Evolutionary conservation across 2,797 vertebrate species (phyloP), one percentile per base, ranked within the genome.

Genomic region (Decapterus maruadsi): DNA sequence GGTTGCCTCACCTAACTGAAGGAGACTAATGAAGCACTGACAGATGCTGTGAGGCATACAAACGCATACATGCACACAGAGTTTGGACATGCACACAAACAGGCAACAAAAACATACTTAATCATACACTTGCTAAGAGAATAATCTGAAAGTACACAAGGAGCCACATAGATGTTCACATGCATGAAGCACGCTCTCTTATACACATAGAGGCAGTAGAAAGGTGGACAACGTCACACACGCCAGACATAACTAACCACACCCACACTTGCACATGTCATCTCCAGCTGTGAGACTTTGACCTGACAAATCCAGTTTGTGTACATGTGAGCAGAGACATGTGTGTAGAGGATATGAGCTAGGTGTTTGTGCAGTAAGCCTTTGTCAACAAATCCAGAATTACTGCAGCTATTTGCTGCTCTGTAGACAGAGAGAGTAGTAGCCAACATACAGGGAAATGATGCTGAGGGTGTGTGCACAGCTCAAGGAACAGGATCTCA

Each of bases 361-460:
- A 17, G 11, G 62, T 88, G 78, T 89, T 91, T 86, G 84, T 56
- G 64, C 79, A 82, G 73, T 43, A 75, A 81, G 78, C 83, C 80
- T 90, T 85, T 91, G 87, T 93, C 80, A 91, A 90, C 82, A 90
- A 61, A 68, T 81, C 63, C 71, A 68, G 84, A 79, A 87, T 88
- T 85, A 77, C 73, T 65, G 72, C 84, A 85, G 85, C 81, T 85
- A 78, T 77, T 81, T 72, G 78, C 75, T 60, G 72, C 66, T 77
- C 53, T 70, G 70, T 83, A 68, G 68, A 83, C 38, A 40, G 65
- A 86, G 75, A 82, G 75, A 82, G 70, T 59, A 46, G 68, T 62
- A 68, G 71, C 56, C 26, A 68, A 51, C 77, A 78, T 36, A 48
- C 42, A 59, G 56, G 43, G 38, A 82, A 26, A 45, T 26, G 68